Percentiles rank a stretch among this genome's conserved stretches.
phyloP scores from a whole-genome alignment of 1,140 invertebrate species.

The Nebria ingens region DNA sequence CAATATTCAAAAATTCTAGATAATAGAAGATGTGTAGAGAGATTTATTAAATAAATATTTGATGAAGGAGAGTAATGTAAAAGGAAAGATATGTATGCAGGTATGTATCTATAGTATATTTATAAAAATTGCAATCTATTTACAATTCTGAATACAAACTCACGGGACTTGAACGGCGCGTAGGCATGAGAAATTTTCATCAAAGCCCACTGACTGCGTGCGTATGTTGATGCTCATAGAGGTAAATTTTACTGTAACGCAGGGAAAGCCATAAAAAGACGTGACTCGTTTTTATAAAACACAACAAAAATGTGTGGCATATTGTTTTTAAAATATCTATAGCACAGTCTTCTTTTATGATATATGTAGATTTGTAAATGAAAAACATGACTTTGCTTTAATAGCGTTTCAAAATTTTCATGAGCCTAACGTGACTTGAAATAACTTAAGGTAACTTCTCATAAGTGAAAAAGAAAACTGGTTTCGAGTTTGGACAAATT shows the following conservation, averaged over 20 bases:
- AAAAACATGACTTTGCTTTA: too few species aligned
- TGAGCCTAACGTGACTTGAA: too few species aligned
- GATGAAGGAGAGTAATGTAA: background rate
- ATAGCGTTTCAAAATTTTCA: too few species aligned
- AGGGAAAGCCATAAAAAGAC: slow-evolving; percentile 7
- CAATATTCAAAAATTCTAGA: too few species aligned
- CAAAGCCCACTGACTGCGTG: background rate
- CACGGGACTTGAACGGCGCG: background rate
- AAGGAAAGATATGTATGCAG: background rate
- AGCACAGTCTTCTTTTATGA: too few species aligned
- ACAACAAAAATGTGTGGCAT: background rate
- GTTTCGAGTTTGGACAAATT: too few species aligned
- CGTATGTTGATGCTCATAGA: too few species aligned
- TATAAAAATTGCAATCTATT: slow-evolving; percentile 5
- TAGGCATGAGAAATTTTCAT: background rate
- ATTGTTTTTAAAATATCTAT: slow-evolving; percentile 7
- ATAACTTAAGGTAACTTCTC: too few species aligned
- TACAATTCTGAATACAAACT: slow-evolving; percentile 1
- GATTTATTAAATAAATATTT: background rate
- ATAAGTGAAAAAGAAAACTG: too few species aligned
- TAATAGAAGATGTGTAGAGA: too few species aligned
- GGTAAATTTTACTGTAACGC: slow-evolving; percentile 4
- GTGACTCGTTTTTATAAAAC: slow-evolving; percentile 1
- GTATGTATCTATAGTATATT: too few species aligned
- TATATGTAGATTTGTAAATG: too few species aligned